Evolutionary conservation across 2,888 invertebrate species (phyloP), one percentile per base, ranked within the genome.

Genomic region (Aromia moschata): DNA sequence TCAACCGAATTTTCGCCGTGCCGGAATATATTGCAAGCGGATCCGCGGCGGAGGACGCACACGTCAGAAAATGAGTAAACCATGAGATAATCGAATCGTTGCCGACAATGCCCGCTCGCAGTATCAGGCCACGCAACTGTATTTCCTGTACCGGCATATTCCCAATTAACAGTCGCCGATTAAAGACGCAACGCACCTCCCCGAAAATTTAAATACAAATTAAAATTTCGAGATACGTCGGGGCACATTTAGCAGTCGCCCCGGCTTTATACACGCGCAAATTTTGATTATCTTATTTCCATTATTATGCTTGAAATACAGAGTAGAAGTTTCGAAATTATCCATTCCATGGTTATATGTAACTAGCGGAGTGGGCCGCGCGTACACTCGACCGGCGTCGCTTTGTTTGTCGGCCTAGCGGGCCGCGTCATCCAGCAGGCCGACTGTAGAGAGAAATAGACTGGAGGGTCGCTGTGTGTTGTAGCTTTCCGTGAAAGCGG

Each of bases 291-390:
- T 80, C 79, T 81, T 80, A 80, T 81, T 81, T 79, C 79, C 79
- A 80, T 81, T 80, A 80, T 80, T 80, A 81, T 79, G 81, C 80
- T 79, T 75, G 79, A 80, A 80, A 80, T 80, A 80, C 81, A 80
- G 79, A 79, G 80, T 81, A 79, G 80, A 81, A 81, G 80, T 81
- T 81, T 81, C 80, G 81, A 81, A 81, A 81, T 81, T 81, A 81
- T 81, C 81, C 81, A 80, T 81, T 80, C 80, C 80, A 81, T 79
- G 80, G 80, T 80, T 80, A 80, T 80, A 80, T 80, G 81, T 81
- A 81, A 81, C 81, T 81, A 81, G 80, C 74, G 65, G 66, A 62
- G 74, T 72, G 56, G 78, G 59, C 72, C 81, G 71, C 55, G 54
- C 64, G 67, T 72, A 62, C 68, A 63, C 38, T 75, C 70, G 68